Conservation (phyloP, 30 jellyfish, hydroid and myxozoan species). For the Turritopsis dohrnii region DNA sequence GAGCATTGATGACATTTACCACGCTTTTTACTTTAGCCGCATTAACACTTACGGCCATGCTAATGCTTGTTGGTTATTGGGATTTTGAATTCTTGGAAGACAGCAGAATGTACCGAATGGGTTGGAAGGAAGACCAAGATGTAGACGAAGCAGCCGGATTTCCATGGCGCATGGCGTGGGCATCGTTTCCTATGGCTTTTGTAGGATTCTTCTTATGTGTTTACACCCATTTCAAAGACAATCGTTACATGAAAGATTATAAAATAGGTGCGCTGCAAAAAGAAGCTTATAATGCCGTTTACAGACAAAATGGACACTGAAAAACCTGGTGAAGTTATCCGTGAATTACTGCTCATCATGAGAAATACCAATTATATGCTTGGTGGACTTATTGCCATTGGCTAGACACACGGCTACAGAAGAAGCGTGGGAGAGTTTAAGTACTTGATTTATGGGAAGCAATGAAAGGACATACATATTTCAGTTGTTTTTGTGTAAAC, state of each 20-base stretch:
- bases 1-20: background rate
- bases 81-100: conserved; percentile 23
- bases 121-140: background rate
- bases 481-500: no score
- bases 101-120: conserved; percentile 1
- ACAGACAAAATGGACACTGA: background rate
- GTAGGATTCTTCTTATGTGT: background rate
- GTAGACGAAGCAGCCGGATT: conserved; percentile 5
- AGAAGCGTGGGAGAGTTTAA: no score
- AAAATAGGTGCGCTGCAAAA: background rate
- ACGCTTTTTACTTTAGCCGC: background rate
- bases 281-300: background rate
- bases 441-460: no score
- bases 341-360: no score
- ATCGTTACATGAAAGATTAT: background rate
- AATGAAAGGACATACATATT: no score
- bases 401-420: no score
- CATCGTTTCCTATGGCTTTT: background rate
- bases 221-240: conserved; percentile 1
- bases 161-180: conserved; percentile 16
- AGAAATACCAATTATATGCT: no score
- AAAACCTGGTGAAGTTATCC: no score
- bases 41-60: conserved; percentile 2
- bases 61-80: conserved; percentile 13
- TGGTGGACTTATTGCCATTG: no score